phyloP scores from a whole-genome alignment of 2,797 vertebrate genomes.

The Setipinna tenuifilis region DNA sequence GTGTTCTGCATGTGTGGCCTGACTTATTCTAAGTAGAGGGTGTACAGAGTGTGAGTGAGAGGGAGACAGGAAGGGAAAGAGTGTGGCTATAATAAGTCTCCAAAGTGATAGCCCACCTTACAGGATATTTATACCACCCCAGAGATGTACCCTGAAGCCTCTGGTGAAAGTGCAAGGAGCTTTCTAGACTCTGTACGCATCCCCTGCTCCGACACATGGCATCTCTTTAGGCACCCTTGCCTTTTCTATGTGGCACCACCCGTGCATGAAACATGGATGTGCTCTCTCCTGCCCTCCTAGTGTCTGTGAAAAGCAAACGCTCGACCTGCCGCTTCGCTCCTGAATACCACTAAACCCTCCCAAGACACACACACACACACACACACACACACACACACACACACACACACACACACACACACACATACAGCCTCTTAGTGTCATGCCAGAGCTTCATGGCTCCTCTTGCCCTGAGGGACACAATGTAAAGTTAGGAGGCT shows the following conservation, averaged over 20 bases:
- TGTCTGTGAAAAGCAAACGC: conserved; percentile 4
- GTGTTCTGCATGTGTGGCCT: background rate
- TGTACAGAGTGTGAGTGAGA: background rate
- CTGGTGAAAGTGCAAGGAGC: conserved; percentile 19
- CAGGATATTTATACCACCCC: background rate
- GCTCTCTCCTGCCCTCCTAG: background rate
- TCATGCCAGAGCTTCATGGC: background rate
- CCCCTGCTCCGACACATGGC: background rate
- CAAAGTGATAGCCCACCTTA: background rate
- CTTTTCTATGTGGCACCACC: background rate
- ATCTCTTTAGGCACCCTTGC: background rate
- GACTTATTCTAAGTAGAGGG: background rate
- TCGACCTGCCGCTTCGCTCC: background rate
- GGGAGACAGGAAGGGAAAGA: background rate
- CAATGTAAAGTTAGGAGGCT: no score
- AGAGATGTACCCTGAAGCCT: background rate
- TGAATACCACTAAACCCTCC: background rate
- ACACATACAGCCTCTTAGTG: background rate
- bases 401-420: conserved; percentile 5
- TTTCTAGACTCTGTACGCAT: background rate
- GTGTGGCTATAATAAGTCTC: background rate
- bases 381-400: conserved; percentile 10
- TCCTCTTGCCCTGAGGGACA: background rate
- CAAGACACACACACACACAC: background rate
- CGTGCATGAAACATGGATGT: background rate